phyloP scores from a whole-genome alignment of 2,113 vertebrate genomes.

The Sapayoa aenigma region DNA sequence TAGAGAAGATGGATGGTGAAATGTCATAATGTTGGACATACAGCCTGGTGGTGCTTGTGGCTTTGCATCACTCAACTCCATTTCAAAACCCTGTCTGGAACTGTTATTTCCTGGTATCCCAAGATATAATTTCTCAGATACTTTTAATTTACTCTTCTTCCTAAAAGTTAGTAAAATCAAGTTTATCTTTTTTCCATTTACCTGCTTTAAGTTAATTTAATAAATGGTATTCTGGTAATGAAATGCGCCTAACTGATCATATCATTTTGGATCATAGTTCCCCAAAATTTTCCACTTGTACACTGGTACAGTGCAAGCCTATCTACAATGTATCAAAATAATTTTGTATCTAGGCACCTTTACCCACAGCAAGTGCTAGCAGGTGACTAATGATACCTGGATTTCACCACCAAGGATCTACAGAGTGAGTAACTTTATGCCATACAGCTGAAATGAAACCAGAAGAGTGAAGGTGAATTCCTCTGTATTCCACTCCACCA shows the following conservation, averaged over 20 bases:
- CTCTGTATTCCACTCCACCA: not conserved
- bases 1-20: not conserved
- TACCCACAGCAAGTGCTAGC: not conserved
- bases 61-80: rapidly evolving
- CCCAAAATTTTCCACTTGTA: not conserved
- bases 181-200: not conserved
- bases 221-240: not conserved
- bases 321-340: not conserved
- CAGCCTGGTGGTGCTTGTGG: not conserved
- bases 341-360: not conserved
- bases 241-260: not conserved
- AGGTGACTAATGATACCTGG: not conserved
- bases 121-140: not conserved
- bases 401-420: not conserved
- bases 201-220: not conserved
- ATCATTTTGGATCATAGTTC: not conserved
- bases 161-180: not conserved
- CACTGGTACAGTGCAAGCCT: rapidly evolving
- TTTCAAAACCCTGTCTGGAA: not conserved
- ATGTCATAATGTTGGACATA: not conserved
- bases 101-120: not conserved
- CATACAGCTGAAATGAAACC: not conserved
- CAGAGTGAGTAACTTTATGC: not conserved
- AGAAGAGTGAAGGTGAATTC: not conserved
- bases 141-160: not conserved